These are phyloP conservation scores for Nesospiza acunhae DNA, from an alignment of 2,113 vertebrate genomes.

Conservation along the genomic window DNA sequence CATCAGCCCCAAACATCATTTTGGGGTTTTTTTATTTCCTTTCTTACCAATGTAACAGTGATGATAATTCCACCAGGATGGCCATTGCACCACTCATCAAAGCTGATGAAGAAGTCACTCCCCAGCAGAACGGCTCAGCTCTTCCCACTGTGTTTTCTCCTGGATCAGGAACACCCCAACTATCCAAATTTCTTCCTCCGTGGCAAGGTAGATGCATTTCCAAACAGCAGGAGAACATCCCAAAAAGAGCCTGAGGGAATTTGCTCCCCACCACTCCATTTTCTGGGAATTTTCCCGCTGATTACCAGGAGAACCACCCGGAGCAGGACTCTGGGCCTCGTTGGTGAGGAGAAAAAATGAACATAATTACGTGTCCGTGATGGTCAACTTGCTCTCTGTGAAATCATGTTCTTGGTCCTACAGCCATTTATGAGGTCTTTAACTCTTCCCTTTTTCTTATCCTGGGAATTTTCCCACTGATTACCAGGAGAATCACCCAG, in stretches of 20 bases:
- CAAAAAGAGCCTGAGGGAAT: background rate
- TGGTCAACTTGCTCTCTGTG: too few species aligned
- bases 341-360: too few species aligned
- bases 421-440: too few species aligned
- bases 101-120: accelerated
- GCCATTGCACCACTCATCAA: background rate
- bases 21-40: background rate
- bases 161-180: background rate
- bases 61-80: background rate
- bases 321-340: too few species aligned
- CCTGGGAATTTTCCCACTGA: too few species aligned
- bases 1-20: background rate
- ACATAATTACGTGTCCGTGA: too few species aligned
- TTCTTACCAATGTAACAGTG: background rate
- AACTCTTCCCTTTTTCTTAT: too few species aligned
- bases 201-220: background rate
- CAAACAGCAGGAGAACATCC: background rate
- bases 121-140: background rate
- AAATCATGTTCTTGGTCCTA: too few species aligned
- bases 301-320: too few species aligned
- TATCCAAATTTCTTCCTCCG: too few species aligned
- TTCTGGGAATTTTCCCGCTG: background rate
- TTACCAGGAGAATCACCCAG: too few species aligned
- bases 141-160: background rate
- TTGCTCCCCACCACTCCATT: accelerated